Base-by-base conservation (phyloP, 37 sponge, comb jelly and placozoan species). In the Theonella swinhoei region DNA sequence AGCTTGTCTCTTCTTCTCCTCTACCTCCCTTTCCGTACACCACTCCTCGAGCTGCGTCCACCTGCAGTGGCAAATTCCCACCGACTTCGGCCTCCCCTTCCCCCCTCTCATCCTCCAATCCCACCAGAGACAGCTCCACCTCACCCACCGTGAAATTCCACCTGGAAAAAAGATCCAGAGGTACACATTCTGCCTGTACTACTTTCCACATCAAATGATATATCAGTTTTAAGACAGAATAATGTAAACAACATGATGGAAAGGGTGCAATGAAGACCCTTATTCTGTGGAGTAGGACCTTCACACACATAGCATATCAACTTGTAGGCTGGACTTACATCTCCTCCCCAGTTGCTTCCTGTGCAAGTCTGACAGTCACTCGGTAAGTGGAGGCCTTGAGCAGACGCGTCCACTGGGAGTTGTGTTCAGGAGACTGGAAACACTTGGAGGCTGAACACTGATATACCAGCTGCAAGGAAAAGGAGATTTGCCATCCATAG, bases 81-180 rank as follows among this genome's bases (percentile, higher is more conserved):
- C 39, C 60, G 73, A 63, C 19, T 34, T 62, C 74, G 9, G n/a
- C 37, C 28, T 42, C 60, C 31, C 62, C 88, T 23, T 47, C 54
- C 54, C 54, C 54, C 11, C 11, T 14, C 54, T 14, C 7, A 47
- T 7, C 11, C 7, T 7, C 54, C 14, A 14, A 47, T 47, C 54
- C 54, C 14, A 82, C 42, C 25, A 88, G 31, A 9, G 67, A 26
- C 64, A 88, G 58, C 38, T 88, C 60, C 42, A 77, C 9, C 33
- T 75, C 61, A 5, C 83, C 82, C 9, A 91, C 86, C 4, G 91
- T 87, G 62, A 91, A 91, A 43, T 91, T 86, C 91, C 91, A 91
- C 67, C 87, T 87, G 43, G 2, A 80, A n/a, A 32, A 14, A 17
- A 47, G 7, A 47, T n/a, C n/a, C n/a, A n/a, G n/a, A n/a, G n/a